A percentile compares a stretch with the other conserved stretches of the same genome.
phyloP scores from a whole-genome alignment of 2,797 vertebrate genomes.

The Spea hammondii region DNA sequence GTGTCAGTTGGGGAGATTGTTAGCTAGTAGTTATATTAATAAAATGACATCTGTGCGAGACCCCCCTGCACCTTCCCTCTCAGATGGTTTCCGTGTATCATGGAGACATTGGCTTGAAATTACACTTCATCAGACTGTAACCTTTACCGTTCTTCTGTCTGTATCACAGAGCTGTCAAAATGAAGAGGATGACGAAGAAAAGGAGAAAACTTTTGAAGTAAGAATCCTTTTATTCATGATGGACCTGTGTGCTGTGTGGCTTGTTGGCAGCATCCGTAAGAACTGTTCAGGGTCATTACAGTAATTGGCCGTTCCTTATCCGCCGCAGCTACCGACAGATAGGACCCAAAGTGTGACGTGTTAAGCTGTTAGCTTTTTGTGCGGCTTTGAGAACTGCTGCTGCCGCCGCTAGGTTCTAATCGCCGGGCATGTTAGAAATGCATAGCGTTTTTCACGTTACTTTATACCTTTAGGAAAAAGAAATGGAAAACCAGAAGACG shows the following conservation, averaged over 20 bases:
- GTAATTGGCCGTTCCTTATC: neutral
- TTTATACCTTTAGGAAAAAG: conserved; percentile 82
- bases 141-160: neutral
- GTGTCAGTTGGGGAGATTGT: too few species aligned
- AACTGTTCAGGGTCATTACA: conserved; percentile 2
- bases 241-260: neutral
- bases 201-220: conserved; percentile 98
- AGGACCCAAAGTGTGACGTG: neutral
- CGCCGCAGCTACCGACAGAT: neutral
- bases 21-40: too few species aligned
- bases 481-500: conserved; percentile 98
- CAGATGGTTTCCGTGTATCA: too few species aligned
- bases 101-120: too few species aligned
- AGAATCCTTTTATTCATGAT: conserved; percentile 5
- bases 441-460: neutral
- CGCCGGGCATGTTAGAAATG: neutral
- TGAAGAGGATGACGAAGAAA: conserved; percentile 84
- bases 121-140: neutral
- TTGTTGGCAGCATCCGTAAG: neutral
- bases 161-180: conserved; percentile 74
- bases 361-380: neutral
- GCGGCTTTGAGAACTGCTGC: neutral
- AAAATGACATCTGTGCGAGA: too few species aligned
- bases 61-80: too few species aligned
- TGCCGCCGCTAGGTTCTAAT: neutral